Evolutionary conservation across 2,113 vertebrate genomes (phyloP), one percentile per base, ranked within the genome.

Genomic region (Dendropsophus ebraccatus): DNA sequence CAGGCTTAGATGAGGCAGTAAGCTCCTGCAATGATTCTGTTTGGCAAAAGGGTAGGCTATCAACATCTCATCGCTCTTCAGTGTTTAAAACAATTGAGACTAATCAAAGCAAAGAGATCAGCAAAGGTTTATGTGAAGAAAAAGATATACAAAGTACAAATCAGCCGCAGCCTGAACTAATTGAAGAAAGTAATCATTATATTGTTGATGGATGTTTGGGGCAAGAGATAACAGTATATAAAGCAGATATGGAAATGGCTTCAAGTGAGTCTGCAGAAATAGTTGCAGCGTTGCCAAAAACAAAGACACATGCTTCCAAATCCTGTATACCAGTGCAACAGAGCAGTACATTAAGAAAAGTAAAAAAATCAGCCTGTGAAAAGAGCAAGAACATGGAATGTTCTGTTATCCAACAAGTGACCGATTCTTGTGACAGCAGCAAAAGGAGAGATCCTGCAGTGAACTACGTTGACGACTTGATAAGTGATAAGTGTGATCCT

Each of bases 31-130:
- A 10, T 62, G 87, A 83, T 4, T 81, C 90, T 0, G 0, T 92
- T 65, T 91, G 88, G 19, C 30, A 88, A 79, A 89, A 91, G 32
- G 90, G 77, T 41, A 91, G 88, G 10, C 45, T 0, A 45, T 90
- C 87, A 54, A 69, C 50, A 1, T 87, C 77, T 87, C 62, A 78
- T 49, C 80, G 87, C 25, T 89, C 88, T 65, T 88, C 84, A 83
- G 88, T 76, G 14, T 89, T 85, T 73, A 65, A 87, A 81, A 74
- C 0, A 19, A 65, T 14, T 67, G 87, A 23, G 45, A 5, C 47
- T 62, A 60, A 87, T 32, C 62, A 83, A 52, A 0, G 83, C 10
- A 58, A 58, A 56, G 23, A 73, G 14, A 35, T 28, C 28, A n/a
- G 8, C 49, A 16, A 16, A 6, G 54, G 5, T 81, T 19, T n/a